phyloP scores from a whole-genome alignment of 2,888 invertebrate genomes.

The Noctua pronuba region DNA sequence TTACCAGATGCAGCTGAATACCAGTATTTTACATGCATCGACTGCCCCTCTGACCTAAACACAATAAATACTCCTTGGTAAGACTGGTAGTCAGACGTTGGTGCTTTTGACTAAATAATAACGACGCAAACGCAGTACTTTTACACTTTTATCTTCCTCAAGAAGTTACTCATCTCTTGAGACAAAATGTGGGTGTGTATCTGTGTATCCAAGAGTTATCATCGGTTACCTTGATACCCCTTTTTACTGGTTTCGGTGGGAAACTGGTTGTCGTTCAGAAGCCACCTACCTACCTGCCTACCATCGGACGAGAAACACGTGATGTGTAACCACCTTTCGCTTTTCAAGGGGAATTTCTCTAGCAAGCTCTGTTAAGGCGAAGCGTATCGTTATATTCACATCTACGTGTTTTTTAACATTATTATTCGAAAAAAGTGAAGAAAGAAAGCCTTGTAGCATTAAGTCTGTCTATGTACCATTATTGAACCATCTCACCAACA shows the following conservation, averaged over 20 bases:
- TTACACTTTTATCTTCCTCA: background rate
- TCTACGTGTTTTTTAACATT: background rate
- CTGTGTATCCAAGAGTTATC: conserved; percentile 25
- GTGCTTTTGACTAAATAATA: background rate
- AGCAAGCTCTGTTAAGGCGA: conserved; percentile 75
- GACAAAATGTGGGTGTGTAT: conserved; percentile 17
- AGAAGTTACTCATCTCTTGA: background rate
- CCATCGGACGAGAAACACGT: conserved; percentile 64
- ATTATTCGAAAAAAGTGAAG: background rate
- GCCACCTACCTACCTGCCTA: conserved; percentile 32
- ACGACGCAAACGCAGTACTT: background rate
- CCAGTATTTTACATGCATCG: background rate
- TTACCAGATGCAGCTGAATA: background rate
- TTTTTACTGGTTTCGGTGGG: conserved; percentile 58
- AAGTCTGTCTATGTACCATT: background rate
- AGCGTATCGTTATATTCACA: conserved; percentile 25
- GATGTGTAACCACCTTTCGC: conserved; percentile 83
- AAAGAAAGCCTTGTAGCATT: background rate
- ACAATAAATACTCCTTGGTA: background rate
- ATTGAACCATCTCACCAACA: background rate
- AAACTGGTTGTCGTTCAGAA: conserved; percentile 63
- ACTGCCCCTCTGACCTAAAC: background rate
- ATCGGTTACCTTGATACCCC: conserved; percentile 55
- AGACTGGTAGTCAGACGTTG: background rate
- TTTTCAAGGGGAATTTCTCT: conserved; percentile 89